Percentiles rank a stretch among this genome's conserved stretches.
phyloP scores from a whole-genome alignment of 2,888 invertebrate genomes.

The Megalurothrips usitatus region DNA sequence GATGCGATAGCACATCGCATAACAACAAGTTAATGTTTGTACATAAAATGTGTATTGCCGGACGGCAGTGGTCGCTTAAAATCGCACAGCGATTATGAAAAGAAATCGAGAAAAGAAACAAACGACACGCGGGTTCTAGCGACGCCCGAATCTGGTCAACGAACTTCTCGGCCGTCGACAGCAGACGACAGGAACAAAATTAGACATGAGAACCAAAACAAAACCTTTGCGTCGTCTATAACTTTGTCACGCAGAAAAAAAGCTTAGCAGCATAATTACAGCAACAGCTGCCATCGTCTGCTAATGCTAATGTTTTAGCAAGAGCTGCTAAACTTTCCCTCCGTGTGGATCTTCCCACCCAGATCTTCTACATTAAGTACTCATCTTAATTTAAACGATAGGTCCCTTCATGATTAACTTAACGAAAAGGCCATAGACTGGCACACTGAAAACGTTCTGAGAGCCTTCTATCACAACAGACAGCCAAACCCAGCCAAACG shows the following conservation, averaged over 20 bases:
- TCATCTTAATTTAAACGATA: neutral
- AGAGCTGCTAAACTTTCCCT: neutral
- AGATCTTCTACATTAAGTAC: conserved; percentile 18
- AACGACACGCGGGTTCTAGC: neutral
- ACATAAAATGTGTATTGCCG: neutral
- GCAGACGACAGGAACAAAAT: neutral
- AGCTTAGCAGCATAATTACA: too few relatives aligned
- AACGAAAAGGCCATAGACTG: neutral
- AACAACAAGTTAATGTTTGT: neutral
- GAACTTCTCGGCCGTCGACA: neutral
- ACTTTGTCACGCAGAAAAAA: too few relatives aligned
- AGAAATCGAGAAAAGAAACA: neutral
- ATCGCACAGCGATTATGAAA: neutral
- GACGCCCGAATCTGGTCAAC: neutral
- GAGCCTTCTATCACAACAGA: neutral
- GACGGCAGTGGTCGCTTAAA: neutral
- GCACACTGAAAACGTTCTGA: neutral
- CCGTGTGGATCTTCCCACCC: neutral
- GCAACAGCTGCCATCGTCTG: too few relatives aligned
- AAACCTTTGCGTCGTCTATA: neutral
- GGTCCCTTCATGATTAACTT: neutral
- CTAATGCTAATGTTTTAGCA: neutral
- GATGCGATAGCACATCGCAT: neutral
- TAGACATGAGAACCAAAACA: neutral
- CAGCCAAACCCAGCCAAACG: neutral